Evolutionary conservation across 2,113 vertebrate species (phyloP), one percentile per base, ranked within the genome.

Genomic region (Tursiops truncatus): DNA sequence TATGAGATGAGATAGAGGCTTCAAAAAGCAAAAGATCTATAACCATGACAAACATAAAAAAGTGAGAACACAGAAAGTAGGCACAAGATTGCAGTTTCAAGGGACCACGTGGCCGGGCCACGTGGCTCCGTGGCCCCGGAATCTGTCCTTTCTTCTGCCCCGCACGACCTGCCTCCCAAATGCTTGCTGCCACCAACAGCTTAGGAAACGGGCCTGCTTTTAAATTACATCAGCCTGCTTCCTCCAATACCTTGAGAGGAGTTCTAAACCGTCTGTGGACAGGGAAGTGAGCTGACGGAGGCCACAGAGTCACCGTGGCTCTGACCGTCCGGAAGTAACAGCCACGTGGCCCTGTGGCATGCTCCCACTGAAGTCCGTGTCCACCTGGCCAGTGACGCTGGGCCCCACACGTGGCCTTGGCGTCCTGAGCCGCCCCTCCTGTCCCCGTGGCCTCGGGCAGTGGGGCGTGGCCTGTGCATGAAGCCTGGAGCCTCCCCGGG

Each of bases 11-110:
- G 28, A 15, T 1, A 73, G 33, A 41, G 60, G 28, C 63, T 84
- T 62, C 25, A 76, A 17, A 58, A 38, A 67, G 6, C 11, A 20
- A 67, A 68, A 67, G 25, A 9, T 14, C 28, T 47, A 21, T 14
- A 68, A 21, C 10, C 7, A 26, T 18, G 38, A 68, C 25, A 70
- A 38, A 17, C 18, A 2, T 1, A 50, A 62, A 10, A 33, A 7
- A 38, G 6, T 10, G 1, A 44, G 26, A 38, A 8, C 0, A 0
- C 25, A 8, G 28, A 23, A 11, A 6, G 6, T 2, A 17, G 47
- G 36, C 38, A 0, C 36, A 5, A 15, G 33, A 0, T 8, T 31
- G 23, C 11, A 0, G 15, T 38, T 8, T 0, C 1, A 36, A 1
- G 21, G 81, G 31, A 36, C 23, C 5, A 0, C 0, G 6, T 1